phyloP scores from a whole-genome alignment of 2,113 vertebrate species.

The Paratilapia polleni region DNA sequence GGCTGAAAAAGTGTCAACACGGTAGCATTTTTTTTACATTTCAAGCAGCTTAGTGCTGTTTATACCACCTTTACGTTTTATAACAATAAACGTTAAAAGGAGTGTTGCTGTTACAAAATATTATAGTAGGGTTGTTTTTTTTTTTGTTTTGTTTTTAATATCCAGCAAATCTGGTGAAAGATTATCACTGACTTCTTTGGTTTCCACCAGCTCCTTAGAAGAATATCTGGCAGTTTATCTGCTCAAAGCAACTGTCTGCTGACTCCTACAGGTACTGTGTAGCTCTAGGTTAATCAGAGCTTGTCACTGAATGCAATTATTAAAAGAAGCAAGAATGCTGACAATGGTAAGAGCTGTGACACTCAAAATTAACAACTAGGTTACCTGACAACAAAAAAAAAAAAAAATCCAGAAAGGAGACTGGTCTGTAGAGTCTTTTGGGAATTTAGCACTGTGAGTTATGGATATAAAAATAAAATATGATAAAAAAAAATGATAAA shows the following conservation, averaged over 20 bases:
- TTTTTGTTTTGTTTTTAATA: too few species aligned
- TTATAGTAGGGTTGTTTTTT: too few species aligned
- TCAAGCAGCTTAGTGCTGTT: neutral
- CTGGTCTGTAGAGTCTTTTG: too few species aligned
- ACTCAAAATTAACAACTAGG: too few species aligned
- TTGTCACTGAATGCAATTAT: neutral
- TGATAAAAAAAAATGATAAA: too few species aligned
- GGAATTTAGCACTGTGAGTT: too few species aligned
- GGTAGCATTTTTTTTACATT: constrained; percentile 9
- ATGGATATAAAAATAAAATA: too few species aligned
- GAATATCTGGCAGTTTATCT: neutral
- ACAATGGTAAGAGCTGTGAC: neutral
- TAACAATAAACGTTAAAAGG: neutral
- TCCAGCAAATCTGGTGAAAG: neutral
- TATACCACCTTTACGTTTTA: neutral
- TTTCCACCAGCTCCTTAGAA: neutral
- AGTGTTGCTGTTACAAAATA: neutral
- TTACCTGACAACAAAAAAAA: too few species aligned
- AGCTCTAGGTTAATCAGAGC: neutral
- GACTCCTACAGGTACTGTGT: neutral
- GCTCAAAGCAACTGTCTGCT: neutral
- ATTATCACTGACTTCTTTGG: neutral
- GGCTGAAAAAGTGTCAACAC: constrained; percentile 2
- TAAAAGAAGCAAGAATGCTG: neutral
- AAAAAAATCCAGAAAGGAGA: too few species aligned